phyloP scores from a whole-genome alignment of 1,140 invertebrate genomes.

The Mya arenaria region DNA sequence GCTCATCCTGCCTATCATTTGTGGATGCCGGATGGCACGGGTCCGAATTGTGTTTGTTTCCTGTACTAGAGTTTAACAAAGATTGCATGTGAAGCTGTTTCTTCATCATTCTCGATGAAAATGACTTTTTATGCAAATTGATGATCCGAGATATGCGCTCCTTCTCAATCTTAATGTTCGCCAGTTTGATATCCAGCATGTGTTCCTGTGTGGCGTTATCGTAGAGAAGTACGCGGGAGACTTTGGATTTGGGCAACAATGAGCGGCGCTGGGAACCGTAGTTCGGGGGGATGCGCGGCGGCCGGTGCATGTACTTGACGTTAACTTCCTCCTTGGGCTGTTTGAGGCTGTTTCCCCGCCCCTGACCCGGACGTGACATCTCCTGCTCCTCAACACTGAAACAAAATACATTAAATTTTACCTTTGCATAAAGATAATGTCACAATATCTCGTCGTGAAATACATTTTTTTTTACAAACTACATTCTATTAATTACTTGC shows the following conservation, averaged over 20 bases:
- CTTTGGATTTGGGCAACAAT: conserved; percentile 71
- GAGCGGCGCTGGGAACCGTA: conserved; percentile 68
- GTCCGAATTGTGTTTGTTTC: neutral
- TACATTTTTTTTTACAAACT: too few species aligned
- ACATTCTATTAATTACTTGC: too few species aligned
- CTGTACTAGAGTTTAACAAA: neutral
- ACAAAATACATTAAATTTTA: too few species aligned
- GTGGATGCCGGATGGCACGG: too few species aligned
- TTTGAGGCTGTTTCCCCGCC: conserved; percentile 43
- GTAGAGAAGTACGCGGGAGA: conserved; percentile 75
- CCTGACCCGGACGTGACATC: conserved; percentile 19
- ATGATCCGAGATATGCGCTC: conserved; percentile 62
- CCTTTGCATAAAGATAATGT: too few species aligned
- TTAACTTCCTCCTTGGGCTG: conserved; percentile 41
- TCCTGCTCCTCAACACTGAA: too few species aligned
- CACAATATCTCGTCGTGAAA: too few species aligned
- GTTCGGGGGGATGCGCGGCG: conserved; percentile 75
- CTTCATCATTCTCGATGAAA: conserved; percentile 61
- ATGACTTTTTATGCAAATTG: conserved; percentile 70
- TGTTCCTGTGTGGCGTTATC: conserved; percentile 77
- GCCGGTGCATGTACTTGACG: conserved; percentile 74
- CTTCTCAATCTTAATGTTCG: conserved; percentile 66
- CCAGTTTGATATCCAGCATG: conserved; percentile 72
- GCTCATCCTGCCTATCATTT: neutral
- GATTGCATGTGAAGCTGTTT: conserved; percentile 59